These are phyloP conservation scores for Burhinus bistriatus DNA, from an alignment of 2,113 vertebrate genomes.

Conservation along the genomic window DNA sequence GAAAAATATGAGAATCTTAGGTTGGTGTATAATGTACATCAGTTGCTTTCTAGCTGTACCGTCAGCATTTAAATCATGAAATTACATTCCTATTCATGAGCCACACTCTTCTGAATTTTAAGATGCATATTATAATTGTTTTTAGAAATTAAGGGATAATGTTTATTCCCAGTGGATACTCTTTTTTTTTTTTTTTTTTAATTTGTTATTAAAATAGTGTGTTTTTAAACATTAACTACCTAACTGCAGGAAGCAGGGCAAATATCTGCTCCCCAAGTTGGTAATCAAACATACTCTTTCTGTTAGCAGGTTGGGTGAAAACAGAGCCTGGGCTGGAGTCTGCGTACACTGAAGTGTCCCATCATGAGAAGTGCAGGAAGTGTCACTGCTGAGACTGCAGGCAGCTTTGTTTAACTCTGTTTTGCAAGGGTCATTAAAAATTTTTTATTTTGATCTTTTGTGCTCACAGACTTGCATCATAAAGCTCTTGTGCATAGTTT, in stretches of 20 bases:
- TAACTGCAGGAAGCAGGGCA: slow-evolving; percentile 8
- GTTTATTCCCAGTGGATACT: background rate
- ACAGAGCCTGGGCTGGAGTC: background rate
- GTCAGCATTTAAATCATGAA: slow-evolving; percentile 45
- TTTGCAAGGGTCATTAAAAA: background rate
- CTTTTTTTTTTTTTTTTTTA: background rate
- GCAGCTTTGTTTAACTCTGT: background rate
- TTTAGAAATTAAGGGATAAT: slow-evolving; percentile 44
- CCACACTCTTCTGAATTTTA: slow-evolving; percentile 34
- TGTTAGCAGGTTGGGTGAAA: background rate
- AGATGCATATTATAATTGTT: slow-evolving; percentile 41
- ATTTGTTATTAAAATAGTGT: background rate
- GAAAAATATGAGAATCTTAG: slow-evolving; percentile 33
- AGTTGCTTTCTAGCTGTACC: slow-evolving; percentile 33
- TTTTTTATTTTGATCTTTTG: background rate
- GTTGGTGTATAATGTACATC: slow-evolving; percentile 19
- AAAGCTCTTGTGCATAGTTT: background rate
- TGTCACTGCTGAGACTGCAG: background rate
- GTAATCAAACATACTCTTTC: background rate
- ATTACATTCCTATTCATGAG: slow-evolving; percentile 58
- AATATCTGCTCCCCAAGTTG: background rate
- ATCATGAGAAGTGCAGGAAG: background rate
- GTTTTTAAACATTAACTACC: slow-evolving; percentile 4
- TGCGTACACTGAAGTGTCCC: background rate
- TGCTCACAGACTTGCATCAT: background rate